Conservation (phyloP, 2,797 vertebrate species). For the Coreius guichenoti region DNA sequence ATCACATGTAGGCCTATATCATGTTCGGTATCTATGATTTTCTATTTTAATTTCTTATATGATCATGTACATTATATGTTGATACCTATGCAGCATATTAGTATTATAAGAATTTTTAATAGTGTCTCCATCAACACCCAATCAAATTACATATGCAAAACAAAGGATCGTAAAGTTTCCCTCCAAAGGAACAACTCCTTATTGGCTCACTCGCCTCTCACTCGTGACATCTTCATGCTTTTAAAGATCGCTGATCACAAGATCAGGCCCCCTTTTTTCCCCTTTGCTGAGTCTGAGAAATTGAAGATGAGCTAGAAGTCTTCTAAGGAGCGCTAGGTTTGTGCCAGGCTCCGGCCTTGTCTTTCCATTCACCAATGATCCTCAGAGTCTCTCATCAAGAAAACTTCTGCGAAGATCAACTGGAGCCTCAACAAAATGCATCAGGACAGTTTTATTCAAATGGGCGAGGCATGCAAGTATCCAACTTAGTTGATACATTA, state of each 20-base stretch:
- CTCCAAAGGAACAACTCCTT: background rate
- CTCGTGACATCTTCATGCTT: background rate
- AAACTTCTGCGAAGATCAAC: background rate
- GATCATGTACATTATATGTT: background rate
- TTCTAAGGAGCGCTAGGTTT: background rate
- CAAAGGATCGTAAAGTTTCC: background rate
- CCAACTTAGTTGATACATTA: background rate
- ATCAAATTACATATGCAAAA: background rate
- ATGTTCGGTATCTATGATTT: background rate
- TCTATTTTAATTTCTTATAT: background rate
- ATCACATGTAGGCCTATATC: background rate
- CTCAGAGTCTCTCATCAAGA: background rate
- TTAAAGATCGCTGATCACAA: background rate
- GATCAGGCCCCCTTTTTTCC: background rate
- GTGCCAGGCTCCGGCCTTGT: background rate
- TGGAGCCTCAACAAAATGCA: background rate
- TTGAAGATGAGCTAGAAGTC: background rate
- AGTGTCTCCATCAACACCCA: background rate
- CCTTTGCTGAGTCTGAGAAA: background rate
- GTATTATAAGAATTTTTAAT: background rate
- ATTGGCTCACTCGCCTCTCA: background rate
- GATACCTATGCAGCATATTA: background rate
- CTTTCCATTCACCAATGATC: background rate
- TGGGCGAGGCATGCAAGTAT: background rate
- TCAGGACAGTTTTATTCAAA: background rate